A percentile compares a stretch with the other conserved stretches of the same genome.
Evolutionary conservation across 1,140 invertebrate species (phyloP).

Genomic region (Proales similis): DNA sequence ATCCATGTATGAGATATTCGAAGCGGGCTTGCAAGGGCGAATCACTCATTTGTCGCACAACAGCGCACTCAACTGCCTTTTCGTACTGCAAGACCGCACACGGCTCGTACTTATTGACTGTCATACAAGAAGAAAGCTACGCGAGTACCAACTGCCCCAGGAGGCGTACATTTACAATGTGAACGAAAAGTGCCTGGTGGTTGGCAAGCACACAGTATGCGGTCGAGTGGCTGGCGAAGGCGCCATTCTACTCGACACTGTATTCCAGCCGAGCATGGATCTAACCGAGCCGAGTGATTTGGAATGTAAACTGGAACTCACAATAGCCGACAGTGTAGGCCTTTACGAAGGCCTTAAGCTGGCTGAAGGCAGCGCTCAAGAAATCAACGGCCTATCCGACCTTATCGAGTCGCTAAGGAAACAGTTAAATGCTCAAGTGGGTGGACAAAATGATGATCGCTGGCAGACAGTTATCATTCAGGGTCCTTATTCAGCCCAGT

Average conservation of each 20-base stretch:
- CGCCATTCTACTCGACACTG: constrained; percentile 17
- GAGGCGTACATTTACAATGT: not conserved
- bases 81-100: constrained; percentile 3
- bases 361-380: not conserved
- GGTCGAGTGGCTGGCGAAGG: constrained; percentile 32
- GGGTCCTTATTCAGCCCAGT: constrained; percentile 5
- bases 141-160: constrained; percentile 7
- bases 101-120: constrained; percentile 7
- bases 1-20: no score
- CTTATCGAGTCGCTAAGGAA: not conserved
- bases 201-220: constrained; percentile 27
- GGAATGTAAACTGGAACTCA: not conserved
- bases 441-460: constrained; percentile 13
- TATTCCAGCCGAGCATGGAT: constrained; percentile 14
- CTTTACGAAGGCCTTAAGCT: constrained; percentile 7
- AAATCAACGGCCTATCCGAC: constrained; percentile 19
- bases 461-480: constrained; percentile 23
- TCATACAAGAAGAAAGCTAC: constrained; percentile 22
- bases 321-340: not conserved
- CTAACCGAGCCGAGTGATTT: not conserved
- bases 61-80: constrained; percentile 26
- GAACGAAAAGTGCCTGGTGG: constrained; percentile 32
- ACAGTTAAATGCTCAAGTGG: constrained; percentile 15
- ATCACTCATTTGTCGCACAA: constrained; percentile 34
- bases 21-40: no score